Conservation (phyloP, 2,797 vertebrate genomes). For the Serranus cabrilla region DNA sequence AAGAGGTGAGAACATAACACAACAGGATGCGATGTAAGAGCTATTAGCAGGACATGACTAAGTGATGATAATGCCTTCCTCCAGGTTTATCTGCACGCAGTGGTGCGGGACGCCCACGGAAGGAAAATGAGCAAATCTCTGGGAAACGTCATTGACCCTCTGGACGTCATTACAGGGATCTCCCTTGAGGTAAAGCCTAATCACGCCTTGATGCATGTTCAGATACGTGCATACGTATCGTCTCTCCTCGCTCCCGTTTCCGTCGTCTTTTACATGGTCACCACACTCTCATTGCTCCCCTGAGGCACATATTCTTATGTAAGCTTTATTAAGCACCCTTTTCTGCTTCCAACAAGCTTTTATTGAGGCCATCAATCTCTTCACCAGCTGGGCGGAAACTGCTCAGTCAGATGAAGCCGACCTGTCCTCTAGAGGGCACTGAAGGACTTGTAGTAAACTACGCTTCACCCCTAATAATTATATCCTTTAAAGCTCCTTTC, state of each 20-base stretch:
- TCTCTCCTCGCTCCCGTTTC: constrained; percentile 35
- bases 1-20: constrained; percentile 84
- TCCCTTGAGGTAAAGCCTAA: constrained; percentile 87
- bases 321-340: constrained; percentile 71
- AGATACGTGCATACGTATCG: constrained; percentile 10
- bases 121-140: constrained; percentile 97
- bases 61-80: neutral
- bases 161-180: constrained; percentile 93
- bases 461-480: constrained; percentile 13
- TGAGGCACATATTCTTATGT: constrained; percentile 59
- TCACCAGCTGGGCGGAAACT: constrained; percentile 23
- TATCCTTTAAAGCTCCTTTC: constrained; percentile 19
- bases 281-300: constrained; percentile 36
- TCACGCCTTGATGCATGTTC: constrained; percentile 43
- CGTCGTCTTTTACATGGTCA: constrained; percentile 49
- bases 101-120: constrained; percentile 93
- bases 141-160: constrained; percentile 94
- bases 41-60: neutral
- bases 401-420: constrained; percentile 37
- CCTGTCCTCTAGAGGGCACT: constrained; percentile 78
- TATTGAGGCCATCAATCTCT: constrained; percentile 81
- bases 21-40: neutral
- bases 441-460: constrained; percentile 59
- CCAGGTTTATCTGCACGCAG: constrained; percentile 94
- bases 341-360: constrained; percentile 70